Conservation (phyloP, 2,888 invertebrate species). For the Netelia melanura region DNA sequence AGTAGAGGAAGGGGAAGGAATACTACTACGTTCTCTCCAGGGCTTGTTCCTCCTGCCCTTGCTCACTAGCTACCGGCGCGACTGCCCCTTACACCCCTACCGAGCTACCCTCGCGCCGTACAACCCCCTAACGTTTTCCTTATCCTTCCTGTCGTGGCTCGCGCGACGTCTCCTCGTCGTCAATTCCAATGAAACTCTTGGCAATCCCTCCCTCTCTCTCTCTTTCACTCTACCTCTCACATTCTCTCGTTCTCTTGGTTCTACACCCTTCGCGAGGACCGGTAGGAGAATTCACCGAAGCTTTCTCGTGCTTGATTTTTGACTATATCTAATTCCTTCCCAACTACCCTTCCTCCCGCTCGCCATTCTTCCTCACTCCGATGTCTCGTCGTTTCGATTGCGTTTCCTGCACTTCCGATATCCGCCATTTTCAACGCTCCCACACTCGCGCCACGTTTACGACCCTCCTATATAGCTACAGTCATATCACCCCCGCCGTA, state of each 20-base stretch:
- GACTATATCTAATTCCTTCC: background rate
- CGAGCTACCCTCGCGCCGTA: slow-evolving; percentile 53
- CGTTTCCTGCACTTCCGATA: slow-evolving; percentile 33
- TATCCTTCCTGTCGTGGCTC: slow-evolving; percentile 39
- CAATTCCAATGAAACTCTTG: slow-evolving; percentile 54
- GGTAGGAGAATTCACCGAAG: slow-evolving; percentile 19
- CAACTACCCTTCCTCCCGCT: background rate
- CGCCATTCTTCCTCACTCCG: background rate
- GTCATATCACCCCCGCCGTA: background rate
- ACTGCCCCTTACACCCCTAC: slow-evolving; percentile 29
- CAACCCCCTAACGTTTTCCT: slow-evolving; percentile 51
- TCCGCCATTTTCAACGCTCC: slow-evolving; percentile 49
- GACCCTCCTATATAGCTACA: background rate
- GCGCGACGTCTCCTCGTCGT: slow-evolving; percentile 45
- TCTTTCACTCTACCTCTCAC: slow-evolving; percentile 23
- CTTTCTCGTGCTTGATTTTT: slow-evolving; percentile 1
- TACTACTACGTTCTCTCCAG: slow-evolving; percentile 35
- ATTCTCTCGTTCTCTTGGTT: background rate
- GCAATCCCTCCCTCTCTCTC: slow-evolving; percentile 44
- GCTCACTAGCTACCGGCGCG: slow-evolving; percentile 15
- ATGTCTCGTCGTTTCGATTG: slow-evolving; percentile 29
- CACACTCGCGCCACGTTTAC: slow-evolving; percentile 16
- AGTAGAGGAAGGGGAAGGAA: slow-evolving; percentile 23
- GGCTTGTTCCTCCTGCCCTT: slow-evolving; percentile 41
- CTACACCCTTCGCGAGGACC: slow-evolving; percentile 26